Evolutionary conservation across 64 coral and sea anemone species (phyloP).

Genomic region (Montipora efflorescens): DNA sequence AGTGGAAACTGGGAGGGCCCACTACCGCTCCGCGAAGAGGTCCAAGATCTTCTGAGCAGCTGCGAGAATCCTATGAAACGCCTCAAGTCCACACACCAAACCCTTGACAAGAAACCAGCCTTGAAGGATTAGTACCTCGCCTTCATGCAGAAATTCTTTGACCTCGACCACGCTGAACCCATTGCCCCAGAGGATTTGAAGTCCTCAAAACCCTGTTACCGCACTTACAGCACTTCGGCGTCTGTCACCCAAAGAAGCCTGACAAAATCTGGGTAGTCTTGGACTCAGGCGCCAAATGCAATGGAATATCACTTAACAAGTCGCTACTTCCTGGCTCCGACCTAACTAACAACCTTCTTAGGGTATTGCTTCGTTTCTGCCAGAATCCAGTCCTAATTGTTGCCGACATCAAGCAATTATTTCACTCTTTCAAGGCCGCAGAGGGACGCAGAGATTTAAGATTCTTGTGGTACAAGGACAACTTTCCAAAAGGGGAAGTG

Average conservation of each 20-base stretch:
- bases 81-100: background rate
- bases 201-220: background rate
- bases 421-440: background rate
- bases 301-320: conserved; percentile 12
- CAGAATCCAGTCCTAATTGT: background rate
- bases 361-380: background rate
- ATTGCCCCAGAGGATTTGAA: background rate
- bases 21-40: background rate
- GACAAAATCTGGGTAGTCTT: background rate
- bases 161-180: background rate
- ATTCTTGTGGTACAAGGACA: conserved; percentile 20
- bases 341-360: background rate
- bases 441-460: background rate
- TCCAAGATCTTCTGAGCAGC: background rate
- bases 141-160: background rate
- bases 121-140: background rate
- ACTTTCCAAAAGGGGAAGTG: background rate
- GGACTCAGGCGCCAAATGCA: background rate
- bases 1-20: background rate
- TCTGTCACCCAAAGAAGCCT: background rate
- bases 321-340: background rate
- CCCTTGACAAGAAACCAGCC: background rate
- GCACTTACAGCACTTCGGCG: background rate
- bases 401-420: conserved; percentile 9
- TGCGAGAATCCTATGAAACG: background rate